Percentiles rank a stretch among this genome's conserved stretches.
These are phyloP conservation scores for Scrobipalpa atriplicella DNA, from an alignment of 2,888 invertebrate genomes.

Conservation along the genomic window DNA sequence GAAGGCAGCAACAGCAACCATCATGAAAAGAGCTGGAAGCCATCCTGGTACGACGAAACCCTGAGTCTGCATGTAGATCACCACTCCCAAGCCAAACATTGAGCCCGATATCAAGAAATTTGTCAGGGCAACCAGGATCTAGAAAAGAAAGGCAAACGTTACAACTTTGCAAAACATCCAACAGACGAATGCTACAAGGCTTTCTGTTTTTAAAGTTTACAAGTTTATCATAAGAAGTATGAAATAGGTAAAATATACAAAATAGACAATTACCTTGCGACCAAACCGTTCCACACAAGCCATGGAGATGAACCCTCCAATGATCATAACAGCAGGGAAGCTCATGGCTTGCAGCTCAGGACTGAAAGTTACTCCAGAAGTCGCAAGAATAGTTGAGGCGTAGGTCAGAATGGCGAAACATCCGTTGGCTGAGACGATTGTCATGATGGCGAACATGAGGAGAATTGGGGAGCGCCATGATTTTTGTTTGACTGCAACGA, in stretches of 20 bases:
- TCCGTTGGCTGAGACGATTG: slow-evolving; percentile 53
- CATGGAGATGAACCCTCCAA: slow-evolving; percentile 59
- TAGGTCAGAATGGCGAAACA: slow-evolving; percentile 58
- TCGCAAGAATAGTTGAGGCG: slow-evolving; percentile 55
- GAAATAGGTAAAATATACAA: too few relatives aligned
- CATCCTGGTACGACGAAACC: slow-evolving; percentile 46
- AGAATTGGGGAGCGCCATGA: slow-evolving; percentile 56
- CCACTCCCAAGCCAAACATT: slow-evolving; percentile 44
- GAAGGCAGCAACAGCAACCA: slow-evolving; percentile 45
- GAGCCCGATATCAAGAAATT: slow-evolving; percentile 31
- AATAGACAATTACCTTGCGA: slow-evolving; percentile 54
- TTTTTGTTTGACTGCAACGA: slow-evolving; percentile 34
- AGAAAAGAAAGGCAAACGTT: not conserved
- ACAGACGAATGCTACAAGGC: too few relatives aligned
- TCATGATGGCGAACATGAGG: slow-evolving; percentile 44
- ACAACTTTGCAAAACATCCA: too few relatives aligned
- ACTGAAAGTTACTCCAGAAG: slow-evolving; percentile 58
- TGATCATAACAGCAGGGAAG: slow-evolving; percentile 63
- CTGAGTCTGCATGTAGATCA: slow-evolving; percentile 44
- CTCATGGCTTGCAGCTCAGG: slow-evolving; percentile 63
- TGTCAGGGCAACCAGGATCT: not conserved
- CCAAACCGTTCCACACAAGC: slow-evolving; percentile 61
- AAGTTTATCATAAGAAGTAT: not conserved
- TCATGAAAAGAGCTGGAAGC: slow-evolving; percentile 48
- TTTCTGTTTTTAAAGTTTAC: too few relatives aligned